A percentile compares a stretch with the other conserved stretches of the same genome.
Evolutionary conservation across 2,797 vertebrate species (phyloP).

Genomic region (Macroramphosus scolopax): DNA sequence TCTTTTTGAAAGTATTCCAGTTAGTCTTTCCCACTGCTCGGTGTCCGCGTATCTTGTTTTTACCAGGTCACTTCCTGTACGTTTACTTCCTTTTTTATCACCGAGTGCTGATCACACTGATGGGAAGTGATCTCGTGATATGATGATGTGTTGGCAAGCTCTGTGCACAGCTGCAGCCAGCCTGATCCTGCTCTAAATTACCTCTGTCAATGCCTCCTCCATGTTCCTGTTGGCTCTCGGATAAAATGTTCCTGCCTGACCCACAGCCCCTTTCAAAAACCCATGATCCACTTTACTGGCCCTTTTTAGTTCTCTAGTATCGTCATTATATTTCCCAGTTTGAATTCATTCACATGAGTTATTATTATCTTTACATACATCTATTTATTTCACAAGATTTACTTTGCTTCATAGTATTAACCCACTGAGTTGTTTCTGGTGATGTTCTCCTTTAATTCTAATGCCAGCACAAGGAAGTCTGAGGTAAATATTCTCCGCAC

Average conservation of each 20-base stretch:
- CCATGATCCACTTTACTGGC: neutral
- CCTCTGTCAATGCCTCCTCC: slow-evolving; percentile 34
- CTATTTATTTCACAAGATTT: no score
- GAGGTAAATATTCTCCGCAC: no score
- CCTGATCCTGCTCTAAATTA: slow-evolving; percentile 33
- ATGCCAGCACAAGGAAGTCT: no score
- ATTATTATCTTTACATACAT: no score
- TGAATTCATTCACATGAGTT: no score
- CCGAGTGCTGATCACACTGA: slow-evolving; percentile 47
- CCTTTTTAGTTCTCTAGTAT: neutral
- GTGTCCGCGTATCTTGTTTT: slow-evolving; percentile 47
- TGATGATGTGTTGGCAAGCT: slow-evolving; percentile 50
- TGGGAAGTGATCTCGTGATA: slow-evolving; percentile 45
- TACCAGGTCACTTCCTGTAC: slow-evolving; percentile 47
- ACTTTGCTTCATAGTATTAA: no score
- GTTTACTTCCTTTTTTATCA: slow-evolving; percentile 35
- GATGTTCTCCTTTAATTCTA: no score
- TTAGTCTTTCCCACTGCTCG: slow-evolving; percentile 11
- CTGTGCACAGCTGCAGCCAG: slow-evolving; percentile 43
- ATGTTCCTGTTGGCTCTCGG: slow-evolving; percentile 22
- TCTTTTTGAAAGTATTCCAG: slow-evolving; percentile 11
- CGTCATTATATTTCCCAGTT: no score
- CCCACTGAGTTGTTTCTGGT: no score
- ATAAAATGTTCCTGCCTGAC: slow-evolving; percentile 12
- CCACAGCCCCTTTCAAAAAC: neutral